Evolutionary conservation across 1,140 invertebrate species (phyloP).

Genomic region (Bicyclus anynana): DNA sequence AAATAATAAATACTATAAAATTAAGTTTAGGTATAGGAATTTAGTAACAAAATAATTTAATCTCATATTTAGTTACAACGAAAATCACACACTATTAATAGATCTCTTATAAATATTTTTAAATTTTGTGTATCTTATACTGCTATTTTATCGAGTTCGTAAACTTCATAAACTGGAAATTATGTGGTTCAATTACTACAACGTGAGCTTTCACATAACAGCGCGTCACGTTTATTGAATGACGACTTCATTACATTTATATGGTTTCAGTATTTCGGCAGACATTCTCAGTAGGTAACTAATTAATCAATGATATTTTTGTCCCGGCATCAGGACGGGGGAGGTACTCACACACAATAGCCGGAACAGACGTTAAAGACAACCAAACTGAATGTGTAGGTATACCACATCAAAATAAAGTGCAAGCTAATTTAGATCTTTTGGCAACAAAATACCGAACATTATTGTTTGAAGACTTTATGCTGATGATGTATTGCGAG

Average conservation of each 20-base stretch:
- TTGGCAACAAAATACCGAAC: background rate
- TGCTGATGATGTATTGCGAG: conserved; percentile 1
- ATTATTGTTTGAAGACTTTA: background rate
- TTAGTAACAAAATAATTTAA: no score
- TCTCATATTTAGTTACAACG: no score
- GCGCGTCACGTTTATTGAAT: background rate
- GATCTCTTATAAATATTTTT: no score
- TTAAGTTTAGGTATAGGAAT: no score
- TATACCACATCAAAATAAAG: background rate
- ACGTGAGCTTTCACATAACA: background rate
- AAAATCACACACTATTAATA: no score
- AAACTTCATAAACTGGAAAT: no score
- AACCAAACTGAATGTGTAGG: conserved; percentile 3
- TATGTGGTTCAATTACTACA: background rate
- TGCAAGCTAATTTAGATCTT: conserved; percentile 5
- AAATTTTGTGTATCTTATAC: no score
- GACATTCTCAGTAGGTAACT: conserved; percentile 21
- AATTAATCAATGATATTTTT: conserved; percentile 18
- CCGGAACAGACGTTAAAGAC: conserved; percentile 20
- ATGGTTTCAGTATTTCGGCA: conserved; percentile 2
- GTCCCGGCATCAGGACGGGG: conserved; percentile 13
- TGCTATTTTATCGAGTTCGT: no score
- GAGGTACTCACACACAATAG: conserved; percentile 18
- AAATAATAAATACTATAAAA: no score
- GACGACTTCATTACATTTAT: background rate